Conservation (phyloP, 2,797 vertebrate species). For the Sebastes glaucus region DNA sequence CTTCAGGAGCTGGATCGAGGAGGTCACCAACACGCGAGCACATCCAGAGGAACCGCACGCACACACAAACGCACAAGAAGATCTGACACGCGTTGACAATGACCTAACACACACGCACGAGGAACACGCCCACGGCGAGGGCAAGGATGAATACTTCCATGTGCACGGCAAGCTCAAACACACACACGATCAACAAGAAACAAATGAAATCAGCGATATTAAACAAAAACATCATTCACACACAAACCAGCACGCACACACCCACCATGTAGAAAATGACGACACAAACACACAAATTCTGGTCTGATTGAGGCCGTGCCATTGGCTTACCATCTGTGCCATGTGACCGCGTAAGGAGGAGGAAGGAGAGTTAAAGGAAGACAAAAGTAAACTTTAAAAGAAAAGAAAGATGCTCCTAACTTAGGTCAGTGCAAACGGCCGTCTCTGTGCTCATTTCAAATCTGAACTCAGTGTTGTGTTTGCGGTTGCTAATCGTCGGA, state of each 20-base stretch:
- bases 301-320: conserved; percentile 61
- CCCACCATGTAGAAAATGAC: neutral
- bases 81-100: conserved; percentile 11
- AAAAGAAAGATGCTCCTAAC: conserved; percentile 27
- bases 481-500: conserved; percentile 21
- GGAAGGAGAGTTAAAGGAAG: conserved; percentile 15
- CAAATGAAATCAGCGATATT: conserved; percentile 46
- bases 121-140: neutral
- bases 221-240: conserved; percentile 43
- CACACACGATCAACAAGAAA: conserved; percentile 16
- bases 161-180: conserved; percentile 18
- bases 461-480: conserved; percentile 40
- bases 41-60: neutral
- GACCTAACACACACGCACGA: conserved; percentile 26
- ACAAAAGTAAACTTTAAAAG: conserved; percentile 1
- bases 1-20: conserved; percentile 90
- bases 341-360: conserved; percentile 57
- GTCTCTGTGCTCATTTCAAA: conserved; percentile 38
- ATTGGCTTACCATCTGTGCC: conserved; percentile 75
- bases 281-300: conserved; percentile 41
- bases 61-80: neutral
- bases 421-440: conserved; percentile 23
- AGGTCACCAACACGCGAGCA: conserved; percentile 66
- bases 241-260: conserved; percentile 33
- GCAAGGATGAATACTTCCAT: conserved; percentile 9